Conservation (phyloP, 2,113 vertebrate species). For the Macaca fascicularis region T2T-MFA8v1.1 NC_088378.1:94073001-94073500, state of each 20-base stretch:
- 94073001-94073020: not conserved
- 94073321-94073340: not conserved
- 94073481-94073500: too few relatives aligned
- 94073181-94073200: not conserved
- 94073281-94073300: not conserved
- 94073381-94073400: too few relatives aligned
- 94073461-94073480: too few relatives aligned
- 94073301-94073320: not conserved
- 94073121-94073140: not conserved
- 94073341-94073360: not conserved
- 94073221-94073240: not conserved
- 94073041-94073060: not conserved
- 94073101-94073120: not conserved
- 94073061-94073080: not conserved
- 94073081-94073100: not conserved
- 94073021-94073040: not conserved
- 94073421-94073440: too few relatives aligned
- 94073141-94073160: not conserved
- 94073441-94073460: too few relatives aligned
- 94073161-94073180: not conserved
- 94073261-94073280: not conserved
- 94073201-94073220: not conserved
- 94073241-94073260: not conserved
- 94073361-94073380: too few relatives aligned
- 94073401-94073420: too few relatives aligned